Evolutionary conservation across 2,113 vertebrate genomes (phyloP).

Genomic region (Platichthys flesus): DNA sequence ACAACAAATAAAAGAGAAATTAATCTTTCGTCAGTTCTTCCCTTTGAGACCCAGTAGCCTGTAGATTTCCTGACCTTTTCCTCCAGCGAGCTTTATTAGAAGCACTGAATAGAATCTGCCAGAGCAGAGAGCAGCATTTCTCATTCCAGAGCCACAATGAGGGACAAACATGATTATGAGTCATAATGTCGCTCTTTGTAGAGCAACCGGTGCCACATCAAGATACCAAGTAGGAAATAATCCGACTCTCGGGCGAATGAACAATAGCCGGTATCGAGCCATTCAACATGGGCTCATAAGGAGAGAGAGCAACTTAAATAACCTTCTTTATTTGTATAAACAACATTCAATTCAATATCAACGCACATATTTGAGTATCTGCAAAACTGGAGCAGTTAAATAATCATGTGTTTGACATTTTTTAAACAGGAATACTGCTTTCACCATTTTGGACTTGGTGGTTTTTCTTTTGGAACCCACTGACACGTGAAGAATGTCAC

Average conservation of each 20-base stretch:
- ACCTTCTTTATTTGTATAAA: too few relatives aligned
- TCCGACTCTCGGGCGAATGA: constrained; percentile 9
- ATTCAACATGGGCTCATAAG: not conserved
- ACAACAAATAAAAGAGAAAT: not conserved
- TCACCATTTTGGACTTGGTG: not conserved
- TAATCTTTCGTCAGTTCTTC: not conserved
- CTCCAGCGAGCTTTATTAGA: constrained; percentile 32
- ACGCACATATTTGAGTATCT: not conserved
- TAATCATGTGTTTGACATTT: too few relatives aligned
- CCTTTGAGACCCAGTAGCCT: constrained; percentile 7
- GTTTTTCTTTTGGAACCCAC: not conserved
- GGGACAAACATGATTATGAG: constrained; percentile 50
- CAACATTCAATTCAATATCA: not conserved
- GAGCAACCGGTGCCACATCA: constrained; percentile 21
- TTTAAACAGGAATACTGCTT: too few relatives aligned
- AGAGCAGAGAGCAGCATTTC: constrained; percentile 1
- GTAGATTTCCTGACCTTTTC: constrained; percentile 48
- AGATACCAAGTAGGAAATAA: constrained; percentile 33
- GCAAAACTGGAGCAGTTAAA: too few relatives aligned
- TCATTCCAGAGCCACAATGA: constrained; percentile 31
- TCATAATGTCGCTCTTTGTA: constrained; percentile 39
- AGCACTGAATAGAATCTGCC: constrained; percentile 44
- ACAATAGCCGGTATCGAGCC: constrained; percentile 41
- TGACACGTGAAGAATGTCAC: constrained; percentile 29
- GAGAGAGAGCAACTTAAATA: not conserved